Evolutionary conservation across 2,113 vertebrate genomes (phyloP).

Genomic region (Amia ocellicauda): DNA sequence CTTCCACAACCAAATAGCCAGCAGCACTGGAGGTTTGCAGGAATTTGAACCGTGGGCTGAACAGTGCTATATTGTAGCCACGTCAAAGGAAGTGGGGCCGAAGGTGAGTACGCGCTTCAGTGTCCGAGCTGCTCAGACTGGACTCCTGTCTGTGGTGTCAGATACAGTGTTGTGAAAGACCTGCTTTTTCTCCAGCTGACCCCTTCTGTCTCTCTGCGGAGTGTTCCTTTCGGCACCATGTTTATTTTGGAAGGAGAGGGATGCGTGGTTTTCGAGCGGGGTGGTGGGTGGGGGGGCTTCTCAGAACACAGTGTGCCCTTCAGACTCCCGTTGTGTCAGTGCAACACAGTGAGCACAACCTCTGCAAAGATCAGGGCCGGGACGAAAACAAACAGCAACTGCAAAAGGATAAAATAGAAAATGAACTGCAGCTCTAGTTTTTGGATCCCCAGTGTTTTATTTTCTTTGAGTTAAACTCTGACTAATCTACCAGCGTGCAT

Average conservation of each 20-base stretch:
- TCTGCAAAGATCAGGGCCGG: neutral
- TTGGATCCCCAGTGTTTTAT: too few species aligned
- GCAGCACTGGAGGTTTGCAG: slow-evolving; percentile 25
- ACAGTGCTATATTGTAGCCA: slow-evolving; percentile 33
- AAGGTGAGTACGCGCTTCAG: neutral
- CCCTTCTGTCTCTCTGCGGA: slow-evolving; percentile 31
- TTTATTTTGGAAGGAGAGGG: neutral
- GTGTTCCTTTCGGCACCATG: neutral
- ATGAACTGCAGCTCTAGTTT: too few species aligned
- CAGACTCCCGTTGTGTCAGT: neutral
- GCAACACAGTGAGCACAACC: too few species aligned
- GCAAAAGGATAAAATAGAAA: neutral
- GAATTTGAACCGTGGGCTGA: slow-evolving; percentile 24
- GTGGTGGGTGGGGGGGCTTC: too few species aligned
- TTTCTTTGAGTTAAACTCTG: too few species aligned
- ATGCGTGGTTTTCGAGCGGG: neutral
- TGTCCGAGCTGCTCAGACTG: neutral
- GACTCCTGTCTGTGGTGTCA: slow-evolving; percentile 13
- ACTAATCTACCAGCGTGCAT: too few species aligned
- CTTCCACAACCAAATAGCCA: slow-evolving; percentile 6
- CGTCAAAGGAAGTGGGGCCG: slow-evolving; percentile 16
- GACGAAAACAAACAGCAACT: neutral
- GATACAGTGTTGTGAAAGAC: slow-evolving; percentile 24
- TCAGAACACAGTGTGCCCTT: neutral
- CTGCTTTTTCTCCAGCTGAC: slow-evolving; percentile 23